Conservation (phyloP, 2,113 vertebrate genomes). For the Orycteropus afer region DNA sequence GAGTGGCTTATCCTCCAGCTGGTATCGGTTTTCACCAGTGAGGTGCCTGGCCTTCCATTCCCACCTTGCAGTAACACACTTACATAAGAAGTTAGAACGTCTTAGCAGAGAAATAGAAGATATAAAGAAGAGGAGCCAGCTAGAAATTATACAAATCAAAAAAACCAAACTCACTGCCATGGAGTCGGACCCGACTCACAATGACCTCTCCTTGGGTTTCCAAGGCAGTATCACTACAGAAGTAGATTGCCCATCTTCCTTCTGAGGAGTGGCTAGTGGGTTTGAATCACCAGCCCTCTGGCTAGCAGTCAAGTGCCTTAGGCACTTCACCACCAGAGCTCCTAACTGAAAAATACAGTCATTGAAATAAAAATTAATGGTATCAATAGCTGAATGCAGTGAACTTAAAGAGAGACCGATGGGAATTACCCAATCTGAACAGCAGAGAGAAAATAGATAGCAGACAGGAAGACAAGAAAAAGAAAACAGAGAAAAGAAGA, state of each 20-base stretch:
- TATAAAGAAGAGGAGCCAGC: not conserved
- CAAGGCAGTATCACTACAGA: too few species aligned
- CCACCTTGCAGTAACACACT: not conserved
- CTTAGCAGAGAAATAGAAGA: not conserved
- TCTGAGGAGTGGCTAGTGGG: too few species aligned
- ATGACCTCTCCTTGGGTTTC: too few species aligned
- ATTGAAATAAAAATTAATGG: not conserved
- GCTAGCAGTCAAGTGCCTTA: too few species aligned
- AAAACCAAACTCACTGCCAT: too few species aligned
- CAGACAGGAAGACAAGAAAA: not conserved
- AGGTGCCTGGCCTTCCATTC: not conserved
- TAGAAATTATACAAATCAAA: not conserved
- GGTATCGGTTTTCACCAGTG: not conserved
- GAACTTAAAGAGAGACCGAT: not conserved
- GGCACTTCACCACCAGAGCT: too few species aligned
- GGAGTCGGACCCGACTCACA: too few species aligned
- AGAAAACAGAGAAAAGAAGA: not conserved
- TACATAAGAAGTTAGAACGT: not conserved
- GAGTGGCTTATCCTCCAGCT: too few species aligned
- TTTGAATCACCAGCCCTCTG: too few species aligned
- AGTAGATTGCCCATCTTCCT: too few species aligned
- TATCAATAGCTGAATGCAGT: not conserved
- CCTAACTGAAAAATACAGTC: not conserved
- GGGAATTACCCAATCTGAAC: not conserved
- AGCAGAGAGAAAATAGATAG: not conserved